Evolutionary conservation across 2,797 vertebrate species (phyloP).

Genomic region (Microchirus variegatus): DNA sequence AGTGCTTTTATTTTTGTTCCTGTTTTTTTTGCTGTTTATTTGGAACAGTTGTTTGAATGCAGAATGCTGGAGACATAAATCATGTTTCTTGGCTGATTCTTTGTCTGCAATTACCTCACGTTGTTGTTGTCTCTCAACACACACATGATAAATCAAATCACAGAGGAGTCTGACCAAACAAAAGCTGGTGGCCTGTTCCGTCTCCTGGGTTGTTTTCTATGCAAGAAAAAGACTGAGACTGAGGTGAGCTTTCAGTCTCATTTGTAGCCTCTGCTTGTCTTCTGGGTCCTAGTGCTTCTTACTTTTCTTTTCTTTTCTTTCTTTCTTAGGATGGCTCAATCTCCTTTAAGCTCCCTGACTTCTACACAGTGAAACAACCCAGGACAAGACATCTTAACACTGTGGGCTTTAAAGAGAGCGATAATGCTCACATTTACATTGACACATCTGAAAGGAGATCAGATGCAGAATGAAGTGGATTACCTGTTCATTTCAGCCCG

Average conservation of each 20-base stretch:
- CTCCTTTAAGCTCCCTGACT: slow-evolving; percentile 2
- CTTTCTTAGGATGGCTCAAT: not conserved
- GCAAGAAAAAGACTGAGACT: not conserved
- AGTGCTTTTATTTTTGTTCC: too few relatives aligned
- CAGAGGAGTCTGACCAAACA: slow-evolving; percentile 15
- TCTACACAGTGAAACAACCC: slow-evolving; percentile 4
- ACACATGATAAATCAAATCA: slow-evolving; percentile 24
- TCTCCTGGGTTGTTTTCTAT: slow-evolving; percentile 2
- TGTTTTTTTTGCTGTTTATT: slow-evolving; percentile 16
- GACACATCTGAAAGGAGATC: slow-evolving; percentile 44
- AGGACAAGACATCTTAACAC: slow-evolving; percentile 38
- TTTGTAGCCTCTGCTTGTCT: not conserved
- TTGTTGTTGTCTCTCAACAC: slow-evolving; percentile 24
- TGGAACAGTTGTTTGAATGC: not conserved
- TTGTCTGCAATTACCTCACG: slow-evolving; percentile 9
- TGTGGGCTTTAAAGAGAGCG: slow-evolving; percentile 18
- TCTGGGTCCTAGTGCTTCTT: slow-evolving; percentile 9
- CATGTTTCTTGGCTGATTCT: slow-evolving; percentile 15
- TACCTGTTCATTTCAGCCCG: slow-evolving; percentile 28
- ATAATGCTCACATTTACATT: slow-evolving; percentile 20
- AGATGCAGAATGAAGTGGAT: slow-evolving; percentile 21
- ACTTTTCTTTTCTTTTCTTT: not conserved
- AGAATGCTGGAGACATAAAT: slow-evolving; percentile 5
- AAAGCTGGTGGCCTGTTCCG: not conserved
- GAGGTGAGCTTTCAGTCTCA: not conserved